Percentiles rank a stretch among this genome's conserved stretches.
These are phyloP conservation scores for Halocynthia aurantium DNA, from an alignment of 23 tunicate genomes.

Conservation along the genomic window DNA sequence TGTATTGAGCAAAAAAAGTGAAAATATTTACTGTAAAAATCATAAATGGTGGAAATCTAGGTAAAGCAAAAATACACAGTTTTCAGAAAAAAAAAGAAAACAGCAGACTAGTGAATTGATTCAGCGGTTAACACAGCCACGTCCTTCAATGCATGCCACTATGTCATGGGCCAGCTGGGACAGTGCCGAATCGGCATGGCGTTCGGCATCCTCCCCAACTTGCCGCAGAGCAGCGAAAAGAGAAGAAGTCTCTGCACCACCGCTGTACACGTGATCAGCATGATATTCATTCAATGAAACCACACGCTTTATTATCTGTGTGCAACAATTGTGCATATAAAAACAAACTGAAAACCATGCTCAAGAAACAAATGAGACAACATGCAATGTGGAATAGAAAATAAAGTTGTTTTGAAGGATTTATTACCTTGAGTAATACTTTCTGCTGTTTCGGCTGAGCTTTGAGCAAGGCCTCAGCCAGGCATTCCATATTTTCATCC, in stretches of 20 bases:
- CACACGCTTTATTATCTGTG: constrained; percentile 61
- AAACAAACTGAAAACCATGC: background rate
- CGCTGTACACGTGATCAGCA: constrained; percentile 35
- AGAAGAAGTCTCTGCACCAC: background rate
- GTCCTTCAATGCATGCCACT: background rate
- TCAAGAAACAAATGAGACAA: background rate
- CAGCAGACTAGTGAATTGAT: too few species aligned
- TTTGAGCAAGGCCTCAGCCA: constrained; percentile 48
- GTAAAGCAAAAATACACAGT: too few species aligned
- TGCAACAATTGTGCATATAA: background rate
- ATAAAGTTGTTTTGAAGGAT: background rate
- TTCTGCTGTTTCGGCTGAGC: constrained; percentile 57
- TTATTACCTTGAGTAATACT: constrained; percentile 53
- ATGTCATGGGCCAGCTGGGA: constrained; percentile 16
- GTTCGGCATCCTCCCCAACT: constrained; percentile 14
- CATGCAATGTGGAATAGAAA: too few species aligned
- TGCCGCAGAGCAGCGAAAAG: constrained; percentile 7
- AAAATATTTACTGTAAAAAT: too few species aligned
- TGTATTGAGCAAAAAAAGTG: too few species aligned
- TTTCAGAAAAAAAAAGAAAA: too few species aligned
- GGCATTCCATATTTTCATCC: constrained; percentile 63
- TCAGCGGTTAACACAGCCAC: too few species aligned
- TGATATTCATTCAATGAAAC: constrained; percentile 68
- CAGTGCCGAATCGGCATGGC: constrained; percentile 10
- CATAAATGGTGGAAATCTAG: too few species aligned